Evolutionary conservation across 2,797 vertebrate genomes (phyloP).

Genomic region (Sarcophilus harrisii): DNA sequence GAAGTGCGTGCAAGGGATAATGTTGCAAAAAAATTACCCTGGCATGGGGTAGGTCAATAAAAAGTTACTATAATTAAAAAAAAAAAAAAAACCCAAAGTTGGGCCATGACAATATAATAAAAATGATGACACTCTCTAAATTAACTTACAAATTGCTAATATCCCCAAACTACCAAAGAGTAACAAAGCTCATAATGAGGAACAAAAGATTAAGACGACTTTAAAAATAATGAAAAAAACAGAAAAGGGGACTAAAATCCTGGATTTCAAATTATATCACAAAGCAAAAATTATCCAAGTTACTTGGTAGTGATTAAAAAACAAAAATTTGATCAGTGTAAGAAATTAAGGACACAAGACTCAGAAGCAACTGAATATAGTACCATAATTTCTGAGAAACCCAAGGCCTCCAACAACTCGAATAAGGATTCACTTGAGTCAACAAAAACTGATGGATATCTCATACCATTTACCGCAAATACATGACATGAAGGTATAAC

Average conservation of each 20-base stretch:
- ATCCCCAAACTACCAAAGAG: not conserved
- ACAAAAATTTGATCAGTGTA: not conserved
- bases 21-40: no score
- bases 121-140: not conserved
- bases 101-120: not conserved
- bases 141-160: not conserved
- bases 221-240: not conserved
- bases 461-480: not conserved
- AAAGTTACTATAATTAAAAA: no score
- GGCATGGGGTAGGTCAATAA: no score
- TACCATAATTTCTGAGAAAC: not conserved
- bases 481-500: no score
- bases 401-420: not conserved
- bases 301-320: not conserved
- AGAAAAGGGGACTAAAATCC: not conserved
- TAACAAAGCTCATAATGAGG: not conserved
- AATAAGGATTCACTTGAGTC: not conserved
- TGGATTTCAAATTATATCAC: not conserved
- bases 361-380: not conserved
- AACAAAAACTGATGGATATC: not conserved
- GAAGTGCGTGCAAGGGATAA: no score
- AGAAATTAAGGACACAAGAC: not conserved
- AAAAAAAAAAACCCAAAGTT: no score
- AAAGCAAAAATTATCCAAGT: not conserved
- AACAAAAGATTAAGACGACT: not conserved